Evolutionary conservation across 1,140 invertebrate species (phyloP).

Genomic region (Schlechtendalia chinensis): DNA sequence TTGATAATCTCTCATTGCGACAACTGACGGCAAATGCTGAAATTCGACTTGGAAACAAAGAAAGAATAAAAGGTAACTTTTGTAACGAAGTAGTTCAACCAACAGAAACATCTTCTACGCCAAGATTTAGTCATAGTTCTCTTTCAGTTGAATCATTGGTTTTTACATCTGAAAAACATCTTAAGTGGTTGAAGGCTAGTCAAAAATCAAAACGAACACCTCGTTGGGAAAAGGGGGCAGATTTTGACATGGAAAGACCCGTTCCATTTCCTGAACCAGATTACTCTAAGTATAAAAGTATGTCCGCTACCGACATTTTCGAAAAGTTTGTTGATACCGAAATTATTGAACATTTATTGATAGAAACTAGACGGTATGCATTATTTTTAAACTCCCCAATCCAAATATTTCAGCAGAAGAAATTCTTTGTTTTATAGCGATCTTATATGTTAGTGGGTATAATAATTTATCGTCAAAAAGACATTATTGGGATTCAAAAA

Average conservation of each 20-base stretch:
- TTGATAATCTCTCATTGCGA: no score
- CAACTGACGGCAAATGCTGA: no score
- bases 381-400: not conserved
- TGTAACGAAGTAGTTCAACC: no score
- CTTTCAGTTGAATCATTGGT: not conserved
- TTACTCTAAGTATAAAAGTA: conserved; percentile 11
- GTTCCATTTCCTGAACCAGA: not conserved
- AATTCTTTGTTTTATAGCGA: conserved; percentile 45
- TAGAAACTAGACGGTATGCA: not conserved
- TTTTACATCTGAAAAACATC: not conserved
- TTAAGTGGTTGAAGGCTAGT: not conserved
- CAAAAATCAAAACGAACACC: conserved; percentile 1
- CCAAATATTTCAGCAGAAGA: not conserved
- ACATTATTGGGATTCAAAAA: conserved; percentile 1
- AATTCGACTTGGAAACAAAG: no score
- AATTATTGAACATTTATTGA: not conserved
- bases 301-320: conserved; percentile 20
- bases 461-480: conserved; percentile 13
- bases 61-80: no score
- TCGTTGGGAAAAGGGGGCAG: not conserved
- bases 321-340: not conserved
- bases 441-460: conserved; percentile 54
- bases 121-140: not conserved
- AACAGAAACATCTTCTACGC: not conserved
- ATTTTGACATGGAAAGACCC: not conserved